phyloP scores from a whole-genome alignment of 2,113 vertebrate genomes.

The Ovis canadensis region DNA sequence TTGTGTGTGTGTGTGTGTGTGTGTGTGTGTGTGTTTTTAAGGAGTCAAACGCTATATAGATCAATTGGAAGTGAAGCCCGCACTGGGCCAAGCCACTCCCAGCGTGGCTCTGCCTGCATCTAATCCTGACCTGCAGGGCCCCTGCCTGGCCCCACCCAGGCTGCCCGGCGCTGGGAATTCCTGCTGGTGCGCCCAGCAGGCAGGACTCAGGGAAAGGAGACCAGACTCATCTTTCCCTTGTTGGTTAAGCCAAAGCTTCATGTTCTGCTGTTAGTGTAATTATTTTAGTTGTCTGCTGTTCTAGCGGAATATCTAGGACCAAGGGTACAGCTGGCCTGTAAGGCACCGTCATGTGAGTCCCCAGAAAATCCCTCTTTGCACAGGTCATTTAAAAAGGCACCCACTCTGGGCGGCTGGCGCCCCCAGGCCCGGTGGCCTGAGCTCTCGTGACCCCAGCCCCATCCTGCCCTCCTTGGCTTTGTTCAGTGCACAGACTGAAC shows the following conservation, averaged over 20 bases:
- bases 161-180: background rate
- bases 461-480: background rate
- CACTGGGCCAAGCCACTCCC: background rate
- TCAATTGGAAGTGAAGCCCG: background rate
- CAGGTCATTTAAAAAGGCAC: background rate
- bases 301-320: background rate
- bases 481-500: fast-evolving
- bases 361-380: background rate
- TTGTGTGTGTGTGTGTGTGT: too few relatives aligned
- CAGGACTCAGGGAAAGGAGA: fast-evolving
- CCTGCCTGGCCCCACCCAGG: background rate
- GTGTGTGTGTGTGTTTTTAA: background rate
- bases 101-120: background rate
- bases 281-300: background rate
- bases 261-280: background rate
- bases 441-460: too few relatives aligned
- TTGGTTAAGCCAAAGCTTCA: background rate
- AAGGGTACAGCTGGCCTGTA: background rate
- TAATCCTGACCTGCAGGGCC: fast-evolving
- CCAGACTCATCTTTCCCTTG: fast-evolving
- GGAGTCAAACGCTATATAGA: background rate
- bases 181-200: background rate
- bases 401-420: fast-evolving
- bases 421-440: background rate
- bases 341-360: background rate